phyloP scores from a whole-genome alignment of 2,113 vertebrate species.

The Nipponia nippon region DNA sequence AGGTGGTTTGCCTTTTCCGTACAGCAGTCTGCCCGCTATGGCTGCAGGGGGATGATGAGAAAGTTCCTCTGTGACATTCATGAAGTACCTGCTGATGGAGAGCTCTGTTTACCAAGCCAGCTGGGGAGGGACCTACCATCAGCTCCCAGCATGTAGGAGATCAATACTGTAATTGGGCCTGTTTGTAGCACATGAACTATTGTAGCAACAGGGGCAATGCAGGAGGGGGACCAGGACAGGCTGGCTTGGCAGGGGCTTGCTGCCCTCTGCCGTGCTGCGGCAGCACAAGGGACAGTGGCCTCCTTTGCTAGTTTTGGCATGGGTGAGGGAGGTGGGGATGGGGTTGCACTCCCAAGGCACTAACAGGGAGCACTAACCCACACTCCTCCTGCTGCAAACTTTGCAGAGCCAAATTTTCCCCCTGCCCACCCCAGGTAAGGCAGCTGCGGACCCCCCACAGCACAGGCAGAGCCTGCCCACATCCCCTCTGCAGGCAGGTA shows the following conservation, averaged over 20 bases:
- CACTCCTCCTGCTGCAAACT: rapidly evolving
- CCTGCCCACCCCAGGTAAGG: not conserved
- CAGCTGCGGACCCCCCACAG: not conserved
- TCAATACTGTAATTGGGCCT: conserved; percentile 44
- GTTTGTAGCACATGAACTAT: conserved; percentile 37
- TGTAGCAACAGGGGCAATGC: not conserved
- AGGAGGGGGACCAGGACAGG: rapidly evolving
- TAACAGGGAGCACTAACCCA: not conserved
- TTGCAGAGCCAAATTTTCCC: no score
- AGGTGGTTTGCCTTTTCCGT: not conserved
- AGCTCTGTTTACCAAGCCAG: not conserved
- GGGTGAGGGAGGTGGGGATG: not conserved
- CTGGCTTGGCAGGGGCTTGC: not conserved
- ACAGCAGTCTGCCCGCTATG: rapidly evolving
- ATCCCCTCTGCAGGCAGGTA: not conserved
- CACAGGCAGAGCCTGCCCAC: not conserved
- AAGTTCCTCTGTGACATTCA: not conserved
- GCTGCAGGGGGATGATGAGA: not conserved
- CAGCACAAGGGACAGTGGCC: rapidly evolving
- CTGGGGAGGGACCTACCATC: not conserved
- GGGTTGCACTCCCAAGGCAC: not conserved
- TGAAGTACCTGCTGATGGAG: conserved; percentile 26
- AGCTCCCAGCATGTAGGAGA: not conserved
- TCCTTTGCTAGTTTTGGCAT: not conserved
- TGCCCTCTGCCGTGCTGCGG: conserved; percentile 13